Evolutionary conservation across 2,113 vertebrate genomes (phyloP).

Genomic region (Terrapene triunguis): DNA sequence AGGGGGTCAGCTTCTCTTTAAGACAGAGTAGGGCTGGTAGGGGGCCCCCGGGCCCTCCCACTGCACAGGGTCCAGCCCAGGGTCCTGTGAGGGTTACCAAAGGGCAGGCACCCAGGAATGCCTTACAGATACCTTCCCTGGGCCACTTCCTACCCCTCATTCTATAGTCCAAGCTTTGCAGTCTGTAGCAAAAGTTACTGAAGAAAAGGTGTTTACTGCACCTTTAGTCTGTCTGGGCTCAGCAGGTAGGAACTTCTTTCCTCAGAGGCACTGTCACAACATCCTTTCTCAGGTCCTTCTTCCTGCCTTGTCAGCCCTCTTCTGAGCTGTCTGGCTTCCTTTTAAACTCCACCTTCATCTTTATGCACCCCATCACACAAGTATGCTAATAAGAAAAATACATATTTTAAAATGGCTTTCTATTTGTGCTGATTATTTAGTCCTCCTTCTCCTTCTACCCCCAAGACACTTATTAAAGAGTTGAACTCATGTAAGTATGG

Average conservation of each 20-base stretch:
- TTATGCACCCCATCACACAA: background rate
- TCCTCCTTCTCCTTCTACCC: background rate
- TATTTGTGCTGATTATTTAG: background rate
- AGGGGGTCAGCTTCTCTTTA: background rate
- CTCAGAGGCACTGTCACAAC: background rate
- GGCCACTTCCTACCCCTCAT: background rate
- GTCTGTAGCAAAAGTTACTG: background rate
- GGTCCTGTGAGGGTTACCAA: background rate
- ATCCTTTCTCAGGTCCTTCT: background rate
- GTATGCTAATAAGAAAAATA: background rate
- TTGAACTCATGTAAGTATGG: background rate
- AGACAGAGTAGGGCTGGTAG: background rate
- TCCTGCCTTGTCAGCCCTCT: background rate
- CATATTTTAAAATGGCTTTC: slow-evolving; percentile 8
- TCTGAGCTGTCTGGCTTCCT: background rate
- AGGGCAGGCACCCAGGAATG: background rate
- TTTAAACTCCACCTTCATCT: background rate
- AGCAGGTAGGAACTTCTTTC: background rate
- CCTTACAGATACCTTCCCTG: background rate
- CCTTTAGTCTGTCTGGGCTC: background rate
- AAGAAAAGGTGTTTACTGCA: background rate
- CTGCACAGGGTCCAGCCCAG: background rate
- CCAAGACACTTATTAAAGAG: background rate
- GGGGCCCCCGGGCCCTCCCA: background rate
- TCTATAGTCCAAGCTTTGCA: background rate